These are phyloP conservation scores for Drosophila pectinifera DNA, from an alignment of 1,140 invertebrate species.

Conservation along the genomic window DNA sequence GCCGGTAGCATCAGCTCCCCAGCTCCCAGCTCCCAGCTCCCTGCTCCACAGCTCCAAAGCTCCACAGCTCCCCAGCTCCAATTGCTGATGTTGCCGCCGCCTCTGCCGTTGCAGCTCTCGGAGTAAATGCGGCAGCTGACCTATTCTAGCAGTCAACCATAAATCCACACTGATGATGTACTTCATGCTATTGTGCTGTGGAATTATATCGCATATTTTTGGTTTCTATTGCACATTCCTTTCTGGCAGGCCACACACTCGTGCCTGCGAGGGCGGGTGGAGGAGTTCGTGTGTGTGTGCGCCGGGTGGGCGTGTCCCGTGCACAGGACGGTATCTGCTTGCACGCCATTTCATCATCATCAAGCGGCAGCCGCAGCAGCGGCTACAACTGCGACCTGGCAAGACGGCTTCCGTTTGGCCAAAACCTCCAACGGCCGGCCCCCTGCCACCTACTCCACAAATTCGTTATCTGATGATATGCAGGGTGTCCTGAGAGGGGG, in stretches of 20 bases:
- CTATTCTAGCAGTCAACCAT: slow-evolving; percentile 82
- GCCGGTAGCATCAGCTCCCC: slow-evolving; percentile 41
- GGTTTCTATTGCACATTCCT: slow-evolving; percentile 83
- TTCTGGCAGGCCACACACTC: slow-evolving; percentile 63
- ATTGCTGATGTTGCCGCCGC: slow-evolving; percentile 43
- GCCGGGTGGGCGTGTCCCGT: slow-evolving; percentile 25
- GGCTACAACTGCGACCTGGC: slow-evolving; percentile 41
- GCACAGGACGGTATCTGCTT: slow-evolving; percentile 55
- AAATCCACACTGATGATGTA: slow-evolving; percentile 83
- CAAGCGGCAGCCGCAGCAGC: slow-evolving; percentile 59
- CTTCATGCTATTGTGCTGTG: slow-evolving; percentile 82
- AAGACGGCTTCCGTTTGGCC: slow-evolving; percentile 41
- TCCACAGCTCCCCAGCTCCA: slow-evolving; percentile 32
- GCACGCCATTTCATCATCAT: slow-evolving; percentile 83
- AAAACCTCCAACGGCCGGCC: slow-evolving; percentile 5
- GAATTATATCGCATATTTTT: slow-evolving; percentile 84
- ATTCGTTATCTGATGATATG: slow-evolving; percentile 76
- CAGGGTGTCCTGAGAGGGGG: slow-evolving; percentile 13
- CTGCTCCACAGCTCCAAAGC: no score
- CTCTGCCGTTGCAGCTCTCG: slow-evolving; percentile 28
- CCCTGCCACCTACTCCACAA: slow-evolving; percentile 15
- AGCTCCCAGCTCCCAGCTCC: background rate
- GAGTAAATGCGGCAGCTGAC: slow-evolving; percentile 81
- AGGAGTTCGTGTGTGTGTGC: slow-evolving; percentile 1
- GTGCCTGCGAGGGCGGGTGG: slow-evolving; percentile 6